These are phyloP conservation scores for Columba guinea DNA, from an alignment of 2,797 vertebrate genomes.

Conservation along the genomic window DNA sequence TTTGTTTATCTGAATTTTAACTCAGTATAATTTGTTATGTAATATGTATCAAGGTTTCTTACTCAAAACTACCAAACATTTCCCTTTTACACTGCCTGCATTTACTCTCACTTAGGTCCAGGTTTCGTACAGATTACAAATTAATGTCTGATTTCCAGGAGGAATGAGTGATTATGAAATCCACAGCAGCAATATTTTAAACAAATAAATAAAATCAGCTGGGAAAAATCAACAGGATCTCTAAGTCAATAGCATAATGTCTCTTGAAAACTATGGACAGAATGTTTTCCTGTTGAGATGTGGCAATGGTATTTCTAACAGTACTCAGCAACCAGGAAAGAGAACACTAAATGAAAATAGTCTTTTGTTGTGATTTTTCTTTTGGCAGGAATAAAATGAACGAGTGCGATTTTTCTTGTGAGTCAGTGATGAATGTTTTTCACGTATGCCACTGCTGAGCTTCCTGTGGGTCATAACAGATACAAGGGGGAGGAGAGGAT, in stretches of 20 bases:
- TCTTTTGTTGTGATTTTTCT: constrained; percentile 4
- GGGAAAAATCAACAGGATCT: not conserved
- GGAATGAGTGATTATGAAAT: constrained; percentile 1
- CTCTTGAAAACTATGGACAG: not conserved
- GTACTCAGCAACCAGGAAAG: not conserved
- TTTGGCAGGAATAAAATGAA: constrained; percentile 21
- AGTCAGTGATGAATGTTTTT: constrained; percentile 34
- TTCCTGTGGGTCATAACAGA: constrained; percentile 42
- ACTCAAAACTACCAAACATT: not conserved
- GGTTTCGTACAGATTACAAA: not conserved
- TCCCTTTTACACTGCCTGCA: not conserved
- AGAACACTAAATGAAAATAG: not conserved
- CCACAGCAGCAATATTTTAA: not conserved
- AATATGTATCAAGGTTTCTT: not conserved
- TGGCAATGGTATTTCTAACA: not conserved
- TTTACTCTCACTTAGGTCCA: not conserved
- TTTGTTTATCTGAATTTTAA: not conserved
- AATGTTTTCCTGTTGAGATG: not conserved
- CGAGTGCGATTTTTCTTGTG: constrained; percentile 15
- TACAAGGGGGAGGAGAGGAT: not conserved
- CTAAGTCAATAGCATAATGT: not conserved
- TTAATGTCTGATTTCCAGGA: not conserved
- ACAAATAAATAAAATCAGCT: constrained; percentile 34
- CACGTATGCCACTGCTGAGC: not conserved
- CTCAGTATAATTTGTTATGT: not conserved